Conservation (phyloP, 2,888 invertebrate species). For the Apamea sordens region DNA sequence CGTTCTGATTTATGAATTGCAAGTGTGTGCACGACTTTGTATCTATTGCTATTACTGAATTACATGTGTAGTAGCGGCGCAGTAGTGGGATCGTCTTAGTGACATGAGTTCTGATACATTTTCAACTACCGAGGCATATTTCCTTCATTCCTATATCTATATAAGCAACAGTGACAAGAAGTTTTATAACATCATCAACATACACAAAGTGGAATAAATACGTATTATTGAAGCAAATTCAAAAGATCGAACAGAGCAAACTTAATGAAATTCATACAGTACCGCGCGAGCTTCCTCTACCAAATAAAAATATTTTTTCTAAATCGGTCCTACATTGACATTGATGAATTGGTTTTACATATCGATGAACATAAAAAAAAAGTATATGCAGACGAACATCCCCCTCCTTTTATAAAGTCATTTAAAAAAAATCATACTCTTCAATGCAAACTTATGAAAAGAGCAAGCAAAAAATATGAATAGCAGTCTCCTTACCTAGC, state of each 20-base stretch:
- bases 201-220: background rate
- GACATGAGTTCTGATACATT: no score
- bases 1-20: no score
- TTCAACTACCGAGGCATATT: no score
- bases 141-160: no score
- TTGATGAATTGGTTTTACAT: background rate
- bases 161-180: background rate
- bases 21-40: no score
- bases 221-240: background rate
- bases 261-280: background rate
- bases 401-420: background rate
- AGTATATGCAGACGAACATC: background rate
- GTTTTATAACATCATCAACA: background rate
- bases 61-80: no score
- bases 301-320: background rate
- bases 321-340: background rate
- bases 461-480: constrained; percentile 16
- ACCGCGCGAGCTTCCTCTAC: background rate
- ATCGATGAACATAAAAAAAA: background rate
- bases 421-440: background rate
- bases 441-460: constrained; percentile 18
- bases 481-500: background rate
- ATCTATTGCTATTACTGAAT: no score
- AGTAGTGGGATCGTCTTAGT: no score
- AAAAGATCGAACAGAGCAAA: background rate